phyloP scores from a whole-genome alignment of 1,140 invertebrate genomes.

The Heliconius eleuchia region DNA sequence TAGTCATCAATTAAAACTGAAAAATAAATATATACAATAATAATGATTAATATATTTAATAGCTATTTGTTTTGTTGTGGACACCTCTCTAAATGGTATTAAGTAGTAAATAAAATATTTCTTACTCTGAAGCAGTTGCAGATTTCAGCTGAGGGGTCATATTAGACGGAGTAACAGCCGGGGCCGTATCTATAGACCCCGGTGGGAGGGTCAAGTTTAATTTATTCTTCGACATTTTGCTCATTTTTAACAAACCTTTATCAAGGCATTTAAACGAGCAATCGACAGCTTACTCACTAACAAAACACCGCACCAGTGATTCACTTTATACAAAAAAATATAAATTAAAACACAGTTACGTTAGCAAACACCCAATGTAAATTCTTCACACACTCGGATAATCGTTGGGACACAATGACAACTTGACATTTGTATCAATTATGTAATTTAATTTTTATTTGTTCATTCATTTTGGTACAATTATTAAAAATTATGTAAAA shows the following conservation, averaged over 20 bases:
- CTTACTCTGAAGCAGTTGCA: constrained; percentile 85
- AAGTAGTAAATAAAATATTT: constrained; percentile 41
- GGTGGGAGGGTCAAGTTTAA: constrained; percentile 94
- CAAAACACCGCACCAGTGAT: constrained; percentile 33
- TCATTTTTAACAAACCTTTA: constrained; percentile 63
- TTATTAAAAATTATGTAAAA: neutral
- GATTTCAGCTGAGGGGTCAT: constrained; percentile 85
- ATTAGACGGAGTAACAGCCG: constrained; percentile 87
- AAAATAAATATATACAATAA: neutral
- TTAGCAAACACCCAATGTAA: constrained; percentile 24
- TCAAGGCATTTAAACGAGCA: constrained; percentile 59
- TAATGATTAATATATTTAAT: neutral
- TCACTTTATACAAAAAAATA: constrained; percentile 32
- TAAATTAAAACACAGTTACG: constrained; percentile 25
- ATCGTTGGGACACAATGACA: constrained; percentile 1
- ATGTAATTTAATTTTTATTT: neutral
- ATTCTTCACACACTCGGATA: constrained; percentile 19
- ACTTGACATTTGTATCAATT: constrained; percentile 12
- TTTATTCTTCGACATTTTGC: constrained; percentile 95
- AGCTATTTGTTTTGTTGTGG: neutral
- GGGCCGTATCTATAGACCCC: constrained; percentile 90
- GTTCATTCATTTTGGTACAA: neutral
- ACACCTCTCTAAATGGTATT: neutral
- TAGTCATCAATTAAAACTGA: neutral
- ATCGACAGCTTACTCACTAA: constrained; percentile 24